These are phyloP conservation scores for Marasmarcha lunaedactyla DNA, from an alignment of 2,888 invertebrate genomes.

Conservation along the genomic window DNA sequence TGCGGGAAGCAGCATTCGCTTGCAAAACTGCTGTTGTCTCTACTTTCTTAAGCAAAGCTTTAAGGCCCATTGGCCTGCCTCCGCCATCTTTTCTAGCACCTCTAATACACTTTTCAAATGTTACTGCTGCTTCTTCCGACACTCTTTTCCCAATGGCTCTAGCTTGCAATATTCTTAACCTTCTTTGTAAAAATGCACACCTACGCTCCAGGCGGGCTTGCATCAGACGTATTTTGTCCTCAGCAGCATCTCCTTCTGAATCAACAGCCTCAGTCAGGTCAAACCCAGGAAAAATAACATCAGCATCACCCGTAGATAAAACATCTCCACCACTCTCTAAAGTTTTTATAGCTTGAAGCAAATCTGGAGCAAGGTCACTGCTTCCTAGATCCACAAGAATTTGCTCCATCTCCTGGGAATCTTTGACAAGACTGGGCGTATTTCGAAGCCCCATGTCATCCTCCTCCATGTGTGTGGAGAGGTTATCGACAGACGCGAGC, in stretches of 20 bases:
- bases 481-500: constrained; percentile 64
- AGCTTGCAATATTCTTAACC: constrained; percentile 82
- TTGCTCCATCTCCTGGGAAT: constrained; percentile 75
- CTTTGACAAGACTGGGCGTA: constrained; percentile 68
- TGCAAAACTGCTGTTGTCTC: constrained; percentile 54
- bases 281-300: constrained; percentile 59
- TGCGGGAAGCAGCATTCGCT: constrained; percentile 47
- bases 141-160: constrained; percentile 81
- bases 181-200: constrained; percentile 77
- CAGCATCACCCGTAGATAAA: constrained; percentile 54
- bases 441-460: constrained; percentile 70
- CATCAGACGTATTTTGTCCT: constrained; percentile 59
- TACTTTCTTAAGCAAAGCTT: constrained; percentile 51
- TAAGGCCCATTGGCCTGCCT: constrained; percentile 50
- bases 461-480: constrained; percentile 69
- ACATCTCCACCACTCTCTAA: constrained; percentile 70
- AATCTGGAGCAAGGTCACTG: constrained; percentile 73
- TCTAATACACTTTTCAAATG: constrained; percentile 78
- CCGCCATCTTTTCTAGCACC: constrained; percentile 73
- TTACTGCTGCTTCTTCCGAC: constrained; percentile 78
- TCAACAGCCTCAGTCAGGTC: constrained; percentile 64
- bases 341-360: constrained; percentile 82
- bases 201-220: constrained; percentile 77
- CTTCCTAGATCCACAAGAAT: constrained; percentile 72
- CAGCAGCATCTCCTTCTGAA: constrained; percentile 60